Evolutionary conservation across 2,888 invertebrate species (phyloP).

Genomic region (Spialia ferax): DNA sequence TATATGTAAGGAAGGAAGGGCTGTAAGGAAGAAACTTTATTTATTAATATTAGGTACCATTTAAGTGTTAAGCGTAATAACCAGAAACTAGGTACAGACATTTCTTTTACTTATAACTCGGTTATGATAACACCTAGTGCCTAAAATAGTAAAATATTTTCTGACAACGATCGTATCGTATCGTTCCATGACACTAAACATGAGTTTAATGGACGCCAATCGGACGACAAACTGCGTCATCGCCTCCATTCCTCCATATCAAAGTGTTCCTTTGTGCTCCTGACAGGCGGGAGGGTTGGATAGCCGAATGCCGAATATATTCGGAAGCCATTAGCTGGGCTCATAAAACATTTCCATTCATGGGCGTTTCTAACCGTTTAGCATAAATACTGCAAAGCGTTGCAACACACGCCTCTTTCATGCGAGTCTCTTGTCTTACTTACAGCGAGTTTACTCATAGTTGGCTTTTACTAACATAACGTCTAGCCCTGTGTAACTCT

Average conservation of each 20-base stretch:
- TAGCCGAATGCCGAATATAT: conserved; percentile 1
- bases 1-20: too few species aligned
- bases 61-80: too few species aligned
- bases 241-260: background rate
- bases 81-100: too few species aligned
- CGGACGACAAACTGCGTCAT: background rate
- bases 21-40: too few species aligned
- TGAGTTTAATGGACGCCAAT: background rate
- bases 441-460: background rate
- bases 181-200: too few species aligned
- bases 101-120: too few species aligned
- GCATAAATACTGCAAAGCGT: conserved; percentile 28
- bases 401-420: conserved; percentile 15
- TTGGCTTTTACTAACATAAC: background rate
- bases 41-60: too few species aligned
- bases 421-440: background rate
- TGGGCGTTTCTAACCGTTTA: conserved; percentile 17
- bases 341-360: conserved; percentile 26
- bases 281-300: background rate
- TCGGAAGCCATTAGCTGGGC: conserved; percentile 11
- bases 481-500: too few species aligned
- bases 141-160: too few species aligned
- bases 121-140: too few species aligned
- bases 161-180: too few species aligned
- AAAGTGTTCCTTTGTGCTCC: conserved; percentile 5